Base-by-base conservation (phyloP, 2,113 vertebrate species). In the Theristicus caerulescens region DNA sequence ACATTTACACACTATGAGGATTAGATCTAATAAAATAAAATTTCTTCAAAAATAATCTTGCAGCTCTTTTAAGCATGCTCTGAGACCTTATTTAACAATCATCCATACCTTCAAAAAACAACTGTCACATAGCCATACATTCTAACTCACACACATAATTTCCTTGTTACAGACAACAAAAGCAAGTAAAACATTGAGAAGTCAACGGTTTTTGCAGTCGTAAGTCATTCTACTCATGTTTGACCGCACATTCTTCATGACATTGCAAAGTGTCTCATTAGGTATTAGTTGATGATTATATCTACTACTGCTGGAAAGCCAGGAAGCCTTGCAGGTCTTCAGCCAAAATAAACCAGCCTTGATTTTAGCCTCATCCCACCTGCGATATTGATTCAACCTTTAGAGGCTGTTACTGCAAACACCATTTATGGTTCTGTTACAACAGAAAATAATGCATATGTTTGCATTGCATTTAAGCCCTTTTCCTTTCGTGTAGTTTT, bases 1-100 rank as follows among this genome's bases (percentile, higher is more conserved):
- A 99, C 99, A 99, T 99, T 99, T 99, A 99, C 99, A 99, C 98
- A 98, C 98, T 99, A 99, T 97, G 98, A 99, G 98, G 98, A 97
- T 99, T 99, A 99, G 98, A 98, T 97, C 99, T 99, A 99, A 99
- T 99, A 99, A 99, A 99, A 99, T 99, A 99, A 99, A 98, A 99
- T 99, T 99, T 99, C 97, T 99, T 99, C 98, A 99, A 99, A 99
- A 98, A 99, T 99, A 99, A 98, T 99, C 98, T 99, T 98, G 99
- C 99, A 99, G 98, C 98, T 99, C 98, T 98, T 98, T 98, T 96
- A 98, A 99, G 99, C 99, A 99, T 99, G 99, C 99, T 97, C 98
- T 98, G 98, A 98, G 95, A 97, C 96, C 70, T 96, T 82, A 96
- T 97, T 95, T 96, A 96, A 97, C 97, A 98, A 96, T 98, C 98